Evolutionary conservation across 1,140 invertebrate species (phyloP), one percentile per base, ranked within the genome.

Genomic region (Cydia pomonella): DNA sequence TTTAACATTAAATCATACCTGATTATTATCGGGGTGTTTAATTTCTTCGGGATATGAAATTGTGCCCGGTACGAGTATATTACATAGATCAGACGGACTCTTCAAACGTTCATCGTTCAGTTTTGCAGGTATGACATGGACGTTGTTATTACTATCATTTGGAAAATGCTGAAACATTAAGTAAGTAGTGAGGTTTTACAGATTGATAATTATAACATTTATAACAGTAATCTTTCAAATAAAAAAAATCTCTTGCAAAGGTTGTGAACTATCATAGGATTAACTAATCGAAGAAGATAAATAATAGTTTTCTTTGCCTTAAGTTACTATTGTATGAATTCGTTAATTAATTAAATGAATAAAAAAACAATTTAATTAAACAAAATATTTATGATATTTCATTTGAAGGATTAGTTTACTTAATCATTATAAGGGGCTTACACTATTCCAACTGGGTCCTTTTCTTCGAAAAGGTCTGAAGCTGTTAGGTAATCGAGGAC

Each of bases 401-500:
- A 5, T 38, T 44, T 44, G 12, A 44, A 44, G 41, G 41, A 38
- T 38, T 38, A 0, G 1, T 38, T 38, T 38, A 38, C 4, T 38
- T 33, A 6, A 7, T 33, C 29, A 7, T 0, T 38, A 38, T 38
- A 9, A 38, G 12, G 5, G 23, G 23, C 53, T 59, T 59, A 59
- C 53, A 59, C 18, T 6, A 59, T 23, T 59, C 16, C 18, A 53
- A 59, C 53, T 59, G 16, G 53, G 21, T 23, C 53, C 62, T 79
- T 82, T 85, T 78, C 76, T 79, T 64, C 73, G 75, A 76, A 82
- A 80, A 21, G 88, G 88, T 73, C 76, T 85, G 41, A 82, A 89
- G 72, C 80, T 80, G 29, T 76, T 80, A 59, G 87, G 84, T 29
- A 84, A 73, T n/a, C 80, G 80, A 38, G 89, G 81, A 73, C 75